Evolutionary conservation across 2,888 invertebrate species (phyloP), one percentile per base, ranked within the genome.

Genomic region (Pachymerium ferrugineum): DNA sequence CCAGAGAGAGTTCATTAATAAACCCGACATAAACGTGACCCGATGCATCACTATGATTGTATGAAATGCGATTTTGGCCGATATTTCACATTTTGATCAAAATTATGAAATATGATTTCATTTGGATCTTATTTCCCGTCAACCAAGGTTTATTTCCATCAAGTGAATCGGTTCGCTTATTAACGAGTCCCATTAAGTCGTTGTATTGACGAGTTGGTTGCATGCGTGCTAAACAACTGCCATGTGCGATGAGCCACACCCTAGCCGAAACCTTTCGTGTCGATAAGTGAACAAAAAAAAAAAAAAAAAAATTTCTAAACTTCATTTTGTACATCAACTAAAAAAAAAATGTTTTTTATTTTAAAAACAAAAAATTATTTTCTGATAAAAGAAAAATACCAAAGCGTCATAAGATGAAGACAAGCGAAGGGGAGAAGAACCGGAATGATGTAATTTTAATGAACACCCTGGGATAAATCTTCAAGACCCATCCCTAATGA

Each of bases 361-460:
- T n/a, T n/a, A 47, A 47, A 47, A 16, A 19, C 3, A 22, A 19
- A 12, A 33, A 33, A 33, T 33, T 33, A 22, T 47, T 47, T 19
- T 19, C 22, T 47, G 8, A 47, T 47, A 16, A 47, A 19, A 47
- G 22, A 47, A 19, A 19, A 47, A 47, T 47, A 16, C 42, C 3
- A 4, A 42, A 14, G n/a, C 42, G 42, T 42, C 42, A 42, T 10
- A 16, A 42, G 42, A 42, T 47, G 10, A 47, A 19, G n/a, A n/a
- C n/a, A 47, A 47, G 19, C 3, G 3, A 47, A 22, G 47, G 22
- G 47, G 47, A 12, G 19, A 19, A 47, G 47, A 47, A 10, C 14
- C 47, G 47, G 47, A 47, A 47, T 47, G 47, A 47, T 47, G 47
- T 47, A 47, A 47, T 47, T 47, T 47, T 47, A 47, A 47, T 47